Base-by-base conservation (phyloP, 23 tunicate species). In the Diplosoma virens region DNA sequence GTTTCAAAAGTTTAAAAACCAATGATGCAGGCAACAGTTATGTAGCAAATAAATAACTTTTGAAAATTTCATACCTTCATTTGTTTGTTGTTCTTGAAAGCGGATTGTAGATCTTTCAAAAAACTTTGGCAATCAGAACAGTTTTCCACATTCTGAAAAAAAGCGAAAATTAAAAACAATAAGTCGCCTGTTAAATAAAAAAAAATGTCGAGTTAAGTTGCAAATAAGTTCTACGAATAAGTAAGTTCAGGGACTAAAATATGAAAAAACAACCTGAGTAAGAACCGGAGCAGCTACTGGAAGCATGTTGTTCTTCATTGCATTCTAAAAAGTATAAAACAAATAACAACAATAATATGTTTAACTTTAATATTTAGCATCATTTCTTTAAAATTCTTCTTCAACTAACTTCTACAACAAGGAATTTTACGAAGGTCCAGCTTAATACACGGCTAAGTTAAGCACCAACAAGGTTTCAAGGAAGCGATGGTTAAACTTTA, bases 121-220 rank as follows among this genome's bases (percentile, higher is more conserved):
- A 89, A 89, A 9, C 77, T 81, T 33, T 78, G 70, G 47, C 96
- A 89, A 59, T 89, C 88, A 21, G 63, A n/a, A 63, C 93, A 86
- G 25, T 37, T 52, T 29, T 63, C 20, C 9, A 26, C 35, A 28
- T 67, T 50, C 26, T 67, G 52, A 45, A 16, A 45, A 45, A 11
- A 45, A 45, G 16, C 11, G 16, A 11, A 45, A 45, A 9, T 16
- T 45, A 9, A 11, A 45, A 45, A 9, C 52, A 45, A n/a, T n/a
- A n/a, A n/a, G 50, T 41, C 50, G 50, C 11, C 50, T 41, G 9
- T 41, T 41, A 7, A 9, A 41, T 14, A 14, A 41, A 9, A 41
- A 41, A 9, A 41, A 41, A 41, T 7, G 14, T 7, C 14, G 9
- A 9, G 50, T 14, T 55, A 14, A 41, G 14, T 41, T 41, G 14